Conservation (phyloP, 1,140 invertebrate genomes). For the Drosophila ambigua region DNA sequence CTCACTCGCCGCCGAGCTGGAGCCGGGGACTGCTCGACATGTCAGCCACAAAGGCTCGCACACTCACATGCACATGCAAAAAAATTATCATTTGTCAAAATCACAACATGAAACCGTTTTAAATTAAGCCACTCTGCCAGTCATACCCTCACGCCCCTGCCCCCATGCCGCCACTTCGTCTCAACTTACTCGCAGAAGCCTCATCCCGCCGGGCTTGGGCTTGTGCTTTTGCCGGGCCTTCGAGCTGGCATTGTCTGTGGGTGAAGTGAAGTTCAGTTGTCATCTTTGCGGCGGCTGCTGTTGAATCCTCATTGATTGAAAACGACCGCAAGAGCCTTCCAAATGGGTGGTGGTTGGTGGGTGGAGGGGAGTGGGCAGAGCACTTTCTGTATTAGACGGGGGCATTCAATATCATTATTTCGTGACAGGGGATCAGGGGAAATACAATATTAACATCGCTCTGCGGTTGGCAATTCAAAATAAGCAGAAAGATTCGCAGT, state of each 20-base stretch:
- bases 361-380: not conserved
- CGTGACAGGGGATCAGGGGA: constrained; percentile 27
- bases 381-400: not conserved
- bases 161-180: constrained; percentile 1
- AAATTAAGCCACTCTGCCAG: constrained; percentile 75
- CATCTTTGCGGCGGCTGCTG: constrained; percentile 66
- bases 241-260: constrained; percentile 72
- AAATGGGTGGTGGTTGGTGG: not conserved
- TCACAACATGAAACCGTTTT: constrained; percentile 80
- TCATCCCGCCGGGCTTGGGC: constrained; percentile 6
- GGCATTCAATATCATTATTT: constrained; percentile 43
- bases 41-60: constrained; percentile 71
- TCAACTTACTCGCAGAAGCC: constrained; percentile 12
- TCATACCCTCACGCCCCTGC: constrained; percentile 8
- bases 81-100: constrained; percentile 82
- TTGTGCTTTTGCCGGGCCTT: constrained; percentile 61
- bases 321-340: constrained; percentile 42
- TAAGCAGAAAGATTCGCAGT: constrained; percentile 1
- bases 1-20: constrained; percentile 22
- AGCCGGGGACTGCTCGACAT: constrained; percentile 46
- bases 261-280: constrained; percentile 75
- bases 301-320: constrained; percentile 77
- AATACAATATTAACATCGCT: constrained; percentile 18
- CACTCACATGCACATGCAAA: constrained; percentile 37
- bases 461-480: not conserved